Conservation (phyloP, 2,888 invertebrate genomes). For the Plagodis pulveraria region DNA sequence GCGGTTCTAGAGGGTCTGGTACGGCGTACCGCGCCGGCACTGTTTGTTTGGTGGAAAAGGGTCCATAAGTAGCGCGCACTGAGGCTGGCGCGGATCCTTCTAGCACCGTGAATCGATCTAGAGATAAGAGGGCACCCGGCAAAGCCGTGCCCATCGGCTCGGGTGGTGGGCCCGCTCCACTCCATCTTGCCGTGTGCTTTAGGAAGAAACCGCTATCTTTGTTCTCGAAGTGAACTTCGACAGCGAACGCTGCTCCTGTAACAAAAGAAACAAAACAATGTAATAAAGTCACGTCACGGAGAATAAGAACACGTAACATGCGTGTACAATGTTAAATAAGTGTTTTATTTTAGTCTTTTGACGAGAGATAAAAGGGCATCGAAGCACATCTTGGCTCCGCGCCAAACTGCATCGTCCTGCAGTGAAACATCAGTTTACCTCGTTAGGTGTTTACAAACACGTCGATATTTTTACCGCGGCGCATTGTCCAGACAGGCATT, state of each 20-base stretch:
- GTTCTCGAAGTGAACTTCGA: constrained; percentile 96
- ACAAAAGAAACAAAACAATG: constrained; percentile 44
- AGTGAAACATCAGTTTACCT: constrained; percentile 55
- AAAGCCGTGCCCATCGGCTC: constrained; percentile 77
- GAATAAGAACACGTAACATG: constrained; percentile 53
- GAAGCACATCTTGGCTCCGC: constrained; percentile 62
- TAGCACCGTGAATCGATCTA: constrained; percentile 95
- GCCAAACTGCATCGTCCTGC: constrained; percentile 65
- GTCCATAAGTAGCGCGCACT: constrained; percentile 96
- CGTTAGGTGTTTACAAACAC: constrained; percentile 69
- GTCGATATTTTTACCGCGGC: constrained; percentile 37
- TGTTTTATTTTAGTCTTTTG: constrained; percentile 67
- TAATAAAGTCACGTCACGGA: constrained; percentile 26
- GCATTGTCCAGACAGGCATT: constrained; percentile 15
- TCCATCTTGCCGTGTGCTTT: constrained; percentile 92
- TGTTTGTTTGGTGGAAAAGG: constrained; percentile 97
- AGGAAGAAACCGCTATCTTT: constrained; percentile 96
- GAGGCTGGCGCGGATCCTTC: constrained; percentile 96
- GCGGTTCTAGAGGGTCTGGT: constrained; percentile 91
- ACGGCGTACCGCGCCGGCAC: constrained; percentile 95
- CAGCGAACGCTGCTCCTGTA: constrained; percentile 88
- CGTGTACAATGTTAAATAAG: constrained; percentile 64
- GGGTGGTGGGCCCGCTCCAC: constrained; percentile 80
- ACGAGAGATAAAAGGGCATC: constrained; percentile 70
- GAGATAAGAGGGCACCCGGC: constrained; percentile 90